Evolutionary conservation across 2,888 invertebrate species (phyloP).

Genomic region (Diploptera punctata): DNA sequence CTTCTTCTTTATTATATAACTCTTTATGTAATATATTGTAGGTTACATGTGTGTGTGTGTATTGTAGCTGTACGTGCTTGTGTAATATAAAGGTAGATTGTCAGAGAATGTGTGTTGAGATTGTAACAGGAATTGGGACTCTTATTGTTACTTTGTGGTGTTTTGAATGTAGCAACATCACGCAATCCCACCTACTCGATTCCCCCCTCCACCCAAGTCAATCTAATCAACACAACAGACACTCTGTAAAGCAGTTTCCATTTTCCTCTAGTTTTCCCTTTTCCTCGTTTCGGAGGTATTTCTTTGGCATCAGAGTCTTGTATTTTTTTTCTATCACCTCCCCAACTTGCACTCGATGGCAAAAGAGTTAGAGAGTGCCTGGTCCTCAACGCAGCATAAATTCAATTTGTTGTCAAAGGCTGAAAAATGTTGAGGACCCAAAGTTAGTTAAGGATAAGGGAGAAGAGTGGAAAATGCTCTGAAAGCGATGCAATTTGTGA

Average conservation of each 20-base stretch:
- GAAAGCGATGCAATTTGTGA: too few relatives aligned
- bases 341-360: not conserved
- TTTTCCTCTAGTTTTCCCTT: too few relatives aligned
- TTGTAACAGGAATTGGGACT: too few relatives aligned
- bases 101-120: too few relatives aligned
- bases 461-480: too few relatives aligned
- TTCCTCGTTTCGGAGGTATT: not conserved
- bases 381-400: not conserved
- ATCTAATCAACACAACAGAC: not conserved
- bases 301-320: not conserved
- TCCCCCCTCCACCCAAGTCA: not conserved
- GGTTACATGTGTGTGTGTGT: too few relatives aligned
- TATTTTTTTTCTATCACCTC: not conserved
- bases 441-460: not conserved
- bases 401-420: conserved; percentile 25
- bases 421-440: conserved; percentile 16
- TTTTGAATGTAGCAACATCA: too few relatives aligned
- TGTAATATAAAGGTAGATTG: too few relatives aligned
- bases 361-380: not conserved
- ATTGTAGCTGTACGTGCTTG: too few relatives aligned
- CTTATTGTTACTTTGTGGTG: too few relatives aligned
- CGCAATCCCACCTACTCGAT: not conserved
- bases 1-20: too few relatives aligned
- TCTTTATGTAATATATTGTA: too few relatives aligned
- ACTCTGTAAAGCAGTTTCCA: not conserved